phyloP scores from a whole-genome alignment of 2,888 invertebrate species.

The Coenonympha glycerion region DNA sequence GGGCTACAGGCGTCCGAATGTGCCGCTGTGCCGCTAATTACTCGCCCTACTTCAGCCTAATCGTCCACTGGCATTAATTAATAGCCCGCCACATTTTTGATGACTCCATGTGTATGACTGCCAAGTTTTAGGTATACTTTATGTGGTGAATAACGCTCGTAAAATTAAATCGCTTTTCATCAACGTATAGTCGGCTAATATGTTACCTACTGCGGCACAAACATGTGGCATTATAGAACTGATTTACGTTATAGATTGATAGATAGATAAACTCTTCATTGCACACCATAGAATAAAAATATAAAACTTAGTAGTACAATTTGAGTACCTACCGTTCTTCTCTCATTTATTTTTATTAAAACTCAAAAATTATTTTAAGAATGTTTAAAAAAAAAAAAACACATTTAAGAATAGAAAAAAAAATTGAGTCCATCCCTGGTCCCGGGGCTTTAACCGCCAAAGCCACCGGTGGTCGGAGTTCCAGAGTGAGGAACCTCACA shows the following conservation, averaged over 20 bases:
- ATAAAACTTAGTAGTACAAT: too few species aligned
- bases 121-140: slow-evolving; percentile 24
- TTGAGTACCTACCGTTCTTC: too few species aligned
- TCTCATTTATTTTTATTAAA: too few species aligned
- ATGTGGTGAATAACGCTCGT: slow-evolving; percentile 29
- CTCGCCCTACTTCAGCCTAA: slow-evolving; percentile 56
- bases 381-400: too few species aligned
- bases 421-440: too few species aligned
- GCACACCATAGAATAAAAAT: neutral
- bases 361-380: too few species aligned
- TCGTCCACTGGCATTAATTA: slow-evolving; percentile 50
- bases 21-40: slow-evolving; percentile 63
- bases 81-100: slow-evolving; percentile 51
- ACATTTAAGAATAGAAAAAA: too few species aligned
- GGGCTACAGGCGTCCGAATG: slow-evolving; percentile 40
- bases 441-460: too few species aligned
- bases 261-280: too few species aligned
- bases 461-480: too few species aligned
- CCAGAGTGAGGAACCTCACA: too few species aligned
- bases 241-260: too few species aligned
- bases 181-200: slow-evolving; percentile 16
- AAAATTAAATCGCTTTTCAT: slow-evolving; percentile 18
- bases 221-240: neutral
- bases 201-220: slow-evolving; percentile 1
- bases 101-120: slow-evolving; percentile 29